Base-by-base conservation (phyloP, 2,113 vertebrate genomes). In the Cephalopterus ornatus region DNA sequence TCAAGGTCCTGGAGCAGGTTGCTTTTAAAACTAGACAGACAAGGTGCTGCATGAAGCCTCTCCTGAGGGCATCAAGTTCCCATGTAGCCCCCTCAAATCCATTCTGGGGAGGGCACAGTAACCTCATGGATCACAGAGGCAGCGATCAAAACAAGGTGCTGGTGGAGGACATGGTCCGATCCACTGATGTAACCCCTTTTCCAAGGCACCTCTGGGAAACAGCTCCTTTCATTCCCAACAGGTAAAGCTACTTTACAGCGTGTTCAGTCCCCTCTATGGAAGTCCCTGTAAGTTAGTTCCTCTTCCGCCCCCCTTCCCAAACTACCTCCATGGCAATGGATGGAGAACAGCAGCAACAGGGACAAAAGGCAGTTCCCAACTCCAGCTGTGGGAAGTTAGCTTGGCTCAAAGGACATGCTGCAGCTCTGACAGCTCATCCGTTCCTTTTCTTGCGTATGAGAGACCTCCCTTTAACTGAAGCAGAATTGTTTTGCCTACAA, bases 401-500 rank as follows among this genome's bases (percentile, higher is more conserved):
- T n/a, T 2, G 1, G 42, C 22, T 65, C 46, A 83, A 41, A n/a
- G 39, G 15, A 7, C 1, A 2, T 2, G 37, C 61, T 89, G 71
- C 66, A 88, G 44, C 27, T 89, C 61, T 35, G 5, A 78, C 5
- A 7, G 33, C 53, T 83, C 52, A 66, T 23, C 46, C 24, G 14
- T 24, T 53, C 58, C 68, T 68, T 14, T 50, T 28, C 15, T 61
- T 59, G 20, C 0, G 0, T 14, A 53, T 1, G 1, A 66, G n/a
- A 79, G 12, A 50, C 42, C 26, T 76, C 62, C 33, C 41, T 85
- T 35, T 9, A 7, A 39, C 53, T 39, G 39, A 90, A 85, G 24
- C 41, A 68, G 59, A 67, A 24, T 55, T 58, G 49, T 63, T 79
- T 24, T 70, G 46, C 49, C 79, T 73, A 22, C 20, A 22, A 58